A percentile compares a stretch with the other conserved stretches of the same genome.
phyloP scores from a whole-genome alignment of 2,113 vertebrate species.

The Lonchura striata region DNA sequence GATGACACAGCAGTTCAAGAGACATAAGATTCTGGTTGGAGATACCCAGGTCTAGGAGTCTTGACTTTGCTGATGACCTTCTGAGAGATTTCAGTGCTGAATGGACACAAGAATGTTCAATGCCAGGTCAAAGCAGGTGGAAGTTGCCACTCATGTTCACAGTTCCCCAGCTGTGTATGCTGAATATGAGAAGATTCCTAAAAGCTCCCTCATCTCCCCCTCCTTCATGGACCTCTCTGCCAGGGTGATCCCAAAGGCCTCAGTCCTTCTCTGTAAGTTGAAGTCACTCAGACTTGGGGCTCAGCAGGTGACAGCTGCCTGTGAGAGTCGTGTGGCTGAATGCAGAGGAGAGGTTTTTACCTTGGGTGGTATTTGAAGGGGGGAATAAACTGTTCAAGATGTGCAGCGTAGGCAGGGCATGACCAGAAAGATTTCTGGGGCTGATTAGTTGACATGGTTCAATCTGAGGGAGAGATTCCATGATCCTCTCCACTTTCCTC shows the following conservation, averaged over 20 bases:
- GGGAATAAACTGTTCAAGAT: background rate
- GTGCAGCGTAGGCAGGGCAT: background rate
- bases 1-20: background rate
- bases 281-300: background rate
- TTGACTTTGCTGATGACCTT: background rate
- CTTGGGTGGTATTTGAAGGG: background rate
- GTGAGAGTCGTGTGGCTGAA: rapidly evolving
- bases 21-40: background rate
- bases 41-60: background rate
- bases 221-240: background rate
- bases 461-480: background rate
- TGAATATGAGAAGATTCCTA: background rate
- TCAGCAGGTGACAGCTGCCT: background rate
- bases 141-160: background rate
- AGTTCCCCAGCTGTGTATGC: background rate
- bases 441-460: background rate
- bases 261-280: background rate
- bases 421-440: background rate
- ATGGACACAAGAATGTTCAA: background rate
- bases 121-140: background rate
- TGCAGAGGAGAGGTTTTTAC: background rate
- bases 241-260: background rate
- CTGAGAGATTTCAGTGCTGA: background rate
- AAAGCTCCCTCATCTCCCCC: background rate
- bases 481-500: background rate